Evolutionary conservation across 2,888 invertebrate genomes (phyloP).

Genomic region (Liodrosophila aerea): DNA sequence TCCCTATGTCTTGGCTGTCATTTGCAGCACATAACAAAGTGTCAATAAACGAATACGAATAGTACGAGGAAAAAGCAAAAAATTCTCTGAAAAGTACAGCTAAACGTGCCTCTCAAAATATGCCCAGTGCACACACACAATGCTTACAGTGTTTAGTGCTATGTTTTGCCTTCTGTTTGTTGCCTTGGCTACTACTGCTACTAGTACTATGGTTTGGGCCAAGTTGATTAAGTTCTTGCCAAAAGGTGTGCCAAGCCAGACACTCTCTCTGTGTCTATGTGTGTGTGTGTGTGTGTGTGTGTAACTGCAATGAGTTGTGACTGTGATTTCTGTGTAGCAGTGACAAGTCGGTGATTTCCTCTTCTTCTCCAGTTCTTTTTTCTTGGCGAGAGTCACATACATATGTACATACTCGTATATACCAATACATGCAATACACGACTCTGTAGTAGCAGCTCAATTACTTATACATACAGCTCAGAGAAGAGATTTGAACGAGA

Average conservation of each 20-base stretch:
- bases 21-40: slow-evolving; percentile 69
- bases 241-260: slow-evolving; percentile 32
- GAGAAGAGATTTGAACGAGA: background rate
- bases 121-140: slow-evolving; percentile 23
- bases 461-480: no score
- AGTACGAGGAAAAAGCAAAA: slow-evolving; percentile 47
- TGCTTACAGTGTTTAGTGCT: slow-evolving; percentile 14
- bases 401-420: no score
- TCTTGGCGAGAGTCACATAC: no score
- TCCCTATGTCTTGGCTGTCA: slow-evolving; percentile 56
- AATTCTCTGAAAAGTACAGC: slow-evolving; percentile 1
- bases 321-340: slow-evolving; percentile 8
- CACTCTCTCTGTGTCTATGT: no score
- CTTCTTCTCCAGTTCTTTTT: no score
- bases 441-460: background rate
- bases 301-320: slow-evolving; percentile 14
- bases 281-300: no score
- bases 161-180: slow-evolving; percentile 32
- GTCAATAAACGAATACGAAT: slow-evolving; percentile 70
- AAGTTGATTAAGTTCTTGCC: slow-evolving; percentile 59
- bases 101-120: slow-evolving; percentile 3
- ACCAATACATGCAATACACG: no score
- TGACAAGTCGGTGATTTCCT: slow-evolving; percentile 10
- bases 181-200: slow-evolving; percentile 26
- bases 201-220: slow-evolving; percentile 21